phyloP scores from a whole-genome alignment of 2,113 vertebrate genomes.

The Nansenia antarctica region DNA sequence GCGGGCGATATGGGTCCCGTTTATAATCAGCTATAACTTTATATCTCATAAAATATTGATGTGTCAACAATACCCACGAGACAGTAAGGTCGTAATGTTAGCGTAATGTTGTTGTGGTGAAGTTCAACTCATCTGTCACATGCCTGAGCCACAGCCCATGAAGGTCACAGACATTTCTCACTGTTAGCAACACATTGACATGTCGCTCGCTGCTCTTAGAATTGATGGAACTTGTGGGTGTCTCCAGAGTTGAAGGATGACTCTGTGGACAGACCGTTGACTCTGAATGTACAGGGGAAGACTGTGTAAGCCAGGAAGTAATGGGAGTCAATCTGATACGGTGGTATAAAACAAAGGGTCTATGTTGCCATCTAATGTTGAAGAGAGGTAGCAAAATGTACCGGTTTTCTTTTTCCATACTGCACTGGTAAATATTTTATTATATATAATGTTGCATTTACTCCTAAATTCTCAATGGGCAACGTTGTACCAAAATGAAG shows the following conservation, averaged over 20 bases:
- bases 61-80: slow-evolving; percentile 15
- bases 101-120: slow-evolving; percentile 38
- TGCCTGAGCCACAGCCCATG: slow-evolving; percentile 45
- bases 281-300: not conserved
- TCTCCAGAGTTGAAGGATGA: slow-evolving; percentile 54
- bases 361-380: slow-evolving; percentile 68
- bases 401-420: too few relatives aligned
- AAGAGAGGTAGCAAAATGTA: too few relatives aligned
- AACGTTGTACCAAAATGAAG: too few relatives aligned
- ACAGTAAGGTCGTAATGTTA: slow-evolving; percentile 42
- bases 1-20: too few relatives aligned
- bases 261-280: slow-evolving; percentile 5
- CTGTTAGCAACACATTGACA: slow-evolving; percentile 27
- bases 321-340: not conserved
- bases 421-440: too few relatives aligned
- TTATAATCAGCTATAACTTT: too few relatives aligned
- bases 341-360: slow-evolving; percentile 13
- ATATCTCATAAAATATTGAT: too few relatives aligned
- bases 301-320: not conserved
- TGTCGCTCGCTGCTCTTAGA: slow-evolving; percentile 19
- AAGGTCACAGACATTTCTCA: slow-evolving; percentile 66
- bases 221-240: slow-evolving; percentile 49
- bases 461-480: too few relatives aligned
- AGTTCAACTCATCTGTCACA: slow-evolving; percentile 61
- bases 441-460: too few relatives aligned